A percentile compares a stretch with the other conserved stretches of the same genome.
These are phyloP conservation scores for Capitella teleta DNA, from an alignment of 1,140 invertebrate species.

Conservation along the genomic window DNA sequence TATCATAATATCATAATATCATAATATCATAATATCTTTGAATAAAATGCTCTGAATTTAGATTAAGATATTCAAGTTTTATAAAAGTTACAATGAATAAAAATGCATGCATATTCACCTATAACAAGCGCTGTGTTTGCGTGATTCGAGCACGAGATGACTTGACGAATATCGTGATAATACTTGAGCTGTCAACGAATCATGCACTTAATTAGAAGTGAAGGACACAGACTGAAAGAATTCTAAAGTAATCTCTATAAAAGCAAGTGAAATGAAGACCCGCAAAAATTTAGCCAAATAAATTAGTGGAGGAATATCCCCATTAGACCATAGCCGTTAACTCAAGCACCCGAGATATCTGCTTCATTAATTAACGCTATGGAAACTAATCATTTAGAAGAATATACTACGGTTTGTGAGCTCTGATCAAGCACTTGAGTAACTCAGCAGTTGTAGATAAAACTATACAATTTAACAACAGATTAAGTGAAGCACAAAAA, in stretches of 20 bases:
- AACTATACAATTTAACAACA: slow-evolving; percentile 1
- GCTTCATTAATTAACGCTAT: not conserved
- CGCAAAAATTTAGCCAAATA: not conserved
- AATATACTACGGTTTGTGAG: not conserved
- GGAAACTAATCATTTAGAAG: not conserved
- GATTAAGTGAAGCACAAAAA: not conserved
- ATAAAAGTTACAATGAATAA: too few relatives aligned
- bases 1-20: too few relatives aligned
- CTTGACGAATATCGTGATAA: slow-evolving; percentile 37
- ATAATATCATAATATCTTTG: too few relatives aligned
- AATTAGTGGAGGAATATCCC: not conserved
- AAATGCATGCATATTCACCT: slow-evolving; percentile 24
- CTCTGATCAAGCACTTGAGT: not conserved
- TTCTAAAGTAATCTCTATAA: not conserved
- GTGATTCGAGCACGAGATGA: slow-evolving; percentile 43
- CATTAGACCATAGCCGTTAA: not conserved
- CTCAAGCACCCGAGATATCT: not conserved
- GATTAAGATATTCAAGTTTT: too few relatives aligned
- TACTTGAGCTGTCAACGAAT: slow-evolving; percentile 34
- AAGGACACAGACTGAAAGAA: too few relatives aligned
- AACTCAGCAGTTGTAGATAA: not conserved
- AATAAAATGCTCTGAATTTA: too few relatives aligned
- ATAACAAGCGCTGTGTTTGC: slow-evolving; percentile 38
- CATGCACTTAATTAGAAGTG: slow-evolving; percentile 2
- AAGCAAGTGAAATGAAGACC: not conserved